Percentiles rank a stretch among this genome's conserved stretches.
phyloP scores from a whole-genome alignment of 2,113 vertebrate genomes.

The Otis tarda region DNA sequence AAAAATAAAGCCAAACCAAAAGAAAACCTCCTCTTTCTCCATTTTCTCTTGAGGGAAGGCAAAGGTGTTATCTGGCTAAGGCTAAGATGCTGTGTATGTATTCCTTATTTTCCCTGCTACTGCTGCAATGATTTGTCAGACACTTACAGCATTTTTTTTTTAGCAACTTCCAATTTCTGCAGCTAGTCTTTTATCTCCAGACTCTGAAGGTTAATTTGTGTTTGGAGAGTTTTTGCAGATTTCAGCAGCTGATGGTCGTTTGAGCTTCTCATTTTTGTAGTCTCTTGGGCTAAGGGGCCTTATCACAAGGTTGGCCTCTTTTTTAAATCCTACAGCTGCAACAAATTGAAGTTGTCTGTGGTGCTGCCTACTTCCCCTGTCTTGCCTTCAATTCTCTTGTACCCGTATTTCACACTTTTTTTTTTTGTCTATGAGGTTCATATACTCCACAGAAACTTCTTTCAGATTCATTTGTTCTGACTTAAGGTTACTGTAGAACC shows the following conservation, averaged over 20 bases:
- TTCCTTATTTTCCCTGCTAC: slow-evolving; percentile 40
- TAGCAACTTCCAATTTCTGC: neutral
- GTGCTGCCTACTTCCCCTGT: neutral
- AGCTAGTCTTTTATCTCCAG: slow-evolving; percentile 56
- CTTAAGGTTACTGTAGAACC: neutral
- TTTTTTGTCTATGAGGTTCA: neutral
- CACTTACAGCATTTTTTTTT: neutral
- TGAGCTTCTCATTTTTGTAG: slow-evolving; percentile 28
- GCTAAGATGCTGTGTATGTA: neutral
- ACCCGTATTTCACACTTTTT: neutral
- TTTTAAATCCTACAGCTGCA: neutral
- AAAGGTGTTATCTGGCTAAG: slow-evolving; percentile 5
- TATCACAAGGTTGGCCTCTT: slow-evolving; percentile 35
- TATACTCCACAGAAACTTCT: neutral
- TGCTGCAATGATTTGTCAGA: slow-evolving; percentile 29
- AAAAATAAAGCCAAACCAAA: neutral
- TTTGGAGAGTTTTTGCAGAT: slow-evolving; percentile 50
- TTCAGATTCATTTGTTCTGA: neutral
- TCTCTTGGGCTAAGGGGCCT: slow-evolving; percentile 5
- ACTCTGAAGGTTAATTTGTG: slow-evolving; percentile 56
- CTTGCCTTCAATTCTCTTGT: neutral
- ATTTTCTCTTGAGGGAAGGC: neutral
- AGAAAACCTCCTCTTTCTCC: neutral
- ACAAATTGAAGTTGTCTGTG: slow-evolving; percentile 15
- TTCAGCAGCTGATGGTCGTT: slow-evolving; percentile 47